phyloP scores from a whole-genome alignment of 2,888 invertebrate genomes.

The Pachydiplax longipennis region DNA sequence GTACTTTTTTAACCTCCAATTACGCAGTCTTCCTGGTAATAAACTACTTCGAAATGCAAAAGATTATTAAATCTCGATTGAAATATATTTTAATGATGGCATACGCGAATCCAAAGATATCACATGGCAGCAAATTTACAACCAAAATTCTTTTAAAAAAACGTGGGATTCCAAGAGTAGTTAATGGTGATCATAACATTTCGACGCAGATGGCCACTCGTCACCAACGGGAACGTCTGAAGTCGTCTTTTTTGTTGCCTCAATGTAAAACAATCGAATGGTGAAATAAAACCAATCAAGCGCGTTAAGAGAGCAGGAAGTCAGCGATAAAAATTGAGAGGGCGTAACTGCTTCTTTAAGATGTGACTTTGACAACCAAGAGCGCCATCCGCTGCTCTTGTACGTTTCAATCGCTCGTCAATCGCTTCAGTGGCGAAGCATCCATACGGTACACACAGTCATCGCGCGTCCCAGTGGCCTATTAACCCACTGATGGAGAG shows the following conservation, averaged over 20 bases:
- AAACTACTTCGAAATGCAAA: too few relatives aligned
- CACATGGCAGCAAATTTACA: too few relatives aligned
- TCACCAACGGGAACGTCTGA: neutral
- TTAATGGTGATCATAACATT: neutral
- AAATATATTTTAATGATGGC: too few relatives aligned
- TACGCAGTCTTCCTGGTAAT: too few relatives aligned
- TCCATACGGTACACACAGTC: neutral
- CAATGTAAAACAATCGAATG: neutral
- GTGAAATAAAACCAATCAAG: neutral
- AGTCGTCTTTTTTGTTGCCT: neutral
- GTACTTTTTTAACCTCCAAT: too few relatives aligned
- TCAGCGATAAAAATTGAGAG: neutral
- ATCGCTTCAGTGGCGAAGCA: neutral
- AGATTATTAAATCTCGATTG: too few relatives aligned
- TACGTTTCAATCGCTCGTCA: neutral
- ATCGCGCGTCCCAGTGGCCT: neutral
- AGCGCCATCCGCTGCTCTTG: too few relatives aligned
- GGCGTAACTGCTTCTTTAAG: too few relatives aligned
- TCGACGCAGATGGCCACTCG: neutral
- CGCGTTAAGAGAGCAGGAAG: neutral
- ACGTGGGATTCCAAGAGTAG: too few relatives aligned
- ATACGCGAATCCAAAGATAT: too few relatives aligned
- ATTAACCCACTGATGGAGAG: neutral
- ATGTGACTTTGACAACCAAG: neutral
- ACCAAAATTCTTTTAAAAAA: too few relatives aligned